A percentile compares a stretch with the other conserved stretches of the same genome.
Conservation (phyloP, 2,888 invertebrate genomes). For the Graphium colonna region DNA sequence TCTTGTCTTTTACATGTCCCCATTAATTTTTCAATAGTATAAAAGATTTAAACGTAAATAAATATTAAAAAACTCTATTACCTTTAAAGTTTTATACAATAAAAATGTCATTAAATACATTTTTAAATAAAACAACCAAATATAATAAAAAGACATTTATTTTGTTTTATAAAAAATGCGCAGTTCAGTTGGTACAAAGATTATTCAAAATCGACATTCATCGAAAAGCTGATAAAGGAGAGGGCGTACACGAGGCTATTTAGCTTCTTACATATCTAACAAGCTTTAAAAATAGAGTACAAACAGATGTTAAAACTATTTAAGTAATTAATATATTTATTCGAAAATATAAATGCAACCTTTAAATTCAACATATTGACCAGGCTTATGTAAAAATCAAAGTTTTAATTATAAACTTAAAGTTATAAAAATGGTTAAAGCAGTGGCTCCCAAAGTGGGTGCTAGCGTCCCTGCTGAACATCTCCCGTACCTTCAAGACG, state of each 20-base stretch:
- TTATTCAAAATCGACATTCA: constrained; percentile 44
- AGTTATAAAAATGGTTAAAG: too few species aligned
- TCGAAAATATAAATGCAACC: background rate
- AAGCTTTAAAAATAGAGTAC: constrained; percentile 29
- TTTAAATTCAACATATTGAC: background rate
- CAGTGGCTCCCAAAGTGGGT: too few species aligned
- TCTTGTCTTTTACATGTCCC: too few species aligned
- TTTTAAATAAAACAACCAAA: constrained; percentile 34
- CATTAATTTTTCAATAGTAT: too few species aligned
- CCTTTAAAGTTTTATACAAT: too few species aligned
- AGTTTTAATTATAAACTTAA: too few species aligned
- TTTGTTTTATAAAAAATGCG: constrained; percentile 66
- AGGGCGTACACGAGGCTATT: constrained; percentile 38
- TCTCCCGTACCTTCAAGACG: too few species aligned
- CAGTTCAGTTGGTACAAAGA: constrained; percentile 43
- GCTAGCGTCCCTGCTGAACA: too few species aligned
- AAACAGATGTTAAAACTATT: constrained; percentile 5
- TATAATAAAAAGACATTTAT: constrained; percentile 66
- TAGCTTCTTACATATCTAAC: constrained; percentile 46
- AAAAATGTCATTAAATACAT: constrained; percentile 25
- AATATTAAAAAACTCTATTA: too few species aligned
- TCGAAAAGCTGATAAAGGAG: constrained; percentile 47
- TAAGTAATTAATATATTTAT: background rate
- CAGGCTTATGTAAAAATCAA: background rate
- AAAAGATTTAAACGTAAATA: too few species aligned